A percentile compares a stretch with the other conserved stretches of the same genome.
phyloP scores from a whole-genome alignment of 1,140 invertebrate genomes.

The Papilio machaon region DNA sequence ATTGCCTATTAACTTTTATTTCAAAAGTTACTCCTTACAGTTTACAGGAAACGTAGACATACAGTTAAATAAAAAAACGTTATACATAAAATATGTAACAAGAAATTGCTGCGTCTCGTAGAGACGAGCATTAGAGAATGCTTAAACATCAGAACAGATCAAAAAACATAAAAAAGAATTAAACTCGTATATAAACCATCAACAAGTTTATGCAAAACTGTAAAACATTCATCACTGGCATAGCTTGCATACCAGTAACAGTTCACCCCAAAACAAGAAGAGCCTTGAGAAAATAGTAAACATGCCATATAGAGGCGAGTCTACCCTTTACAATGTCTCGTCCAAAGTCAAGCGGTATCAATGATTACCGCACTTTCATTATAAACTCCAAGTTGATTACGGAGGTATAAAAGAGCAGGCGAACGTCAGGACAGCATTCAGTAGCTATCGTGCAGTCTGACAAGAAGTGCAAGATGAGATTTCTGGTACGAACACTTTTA shows the following conservation, averaged over 20 bases:
- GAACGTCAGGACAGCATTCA: constrained; percentile 63
- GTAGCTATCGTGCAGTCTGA: constrained; percentile 78
- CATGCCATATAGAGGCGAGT: constrained; percentile 37
- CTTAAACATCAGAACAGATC: too few relatives aligned
- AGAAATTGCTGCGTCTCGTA: too few relatives aligned
- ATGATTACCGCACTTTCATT: constrained; percentile 64
- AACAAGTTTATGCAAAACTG: neutral
- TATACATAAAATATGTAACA: too few relatives aligned
- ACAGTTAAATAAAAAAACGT: too few relatives aligned
- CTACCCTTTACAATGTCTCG: constrained; percentile 53
- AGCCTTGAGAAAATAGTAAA: constrained; percentile 30
- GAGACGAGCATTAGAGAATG: too few relatives aligned
- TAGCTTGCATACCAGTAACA: neutral
- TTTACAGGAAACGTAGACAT: too few relatives aligned
- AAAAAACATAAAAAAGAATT: neutral
- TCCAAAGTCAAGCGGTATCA: constrained; percentile 52
- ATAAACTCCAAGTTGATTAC: constrained; percentile 47
- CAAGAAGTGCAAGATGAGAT: constrained; percentile 80
- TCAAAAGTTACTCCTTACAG: too few relatives aligned
- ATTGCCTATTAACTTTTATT: too few relatives aligned
- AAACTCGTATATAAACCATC: neutral
- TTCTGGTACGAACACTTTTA: constrained; percentile 65
- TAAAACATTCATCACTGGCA: neutral
- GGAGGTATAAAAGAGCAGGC: constrained; percentile 68
- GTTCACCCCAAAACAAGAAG: constrained; percentile 32